Conservation (phyloP, 2,888 invertebrate genomes). For the Luperina nickerlii region DNA sequence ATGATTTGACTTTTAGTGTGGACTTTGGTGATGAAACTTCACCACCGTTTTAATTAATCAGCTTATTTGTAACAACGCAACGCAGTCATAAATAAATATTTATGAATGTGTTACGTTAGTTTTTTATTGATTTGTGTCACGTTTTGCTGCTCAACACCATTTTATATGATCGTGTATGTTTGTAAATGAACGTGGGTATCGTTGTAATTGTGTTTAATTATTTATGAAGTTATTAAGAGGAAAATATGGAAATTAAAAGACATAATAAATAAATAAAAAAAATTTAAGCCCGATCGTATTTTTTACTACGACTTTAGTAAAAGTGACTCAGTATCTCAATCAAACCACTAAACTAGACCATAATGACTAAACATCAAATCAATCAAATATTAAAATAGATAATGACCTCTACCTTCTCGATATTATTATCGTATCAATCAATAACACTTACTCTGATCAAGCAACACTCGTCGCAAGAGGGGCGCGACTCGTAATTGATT, state of each 20-base stretch:
- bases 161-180: neutral
- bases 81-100: neutral
- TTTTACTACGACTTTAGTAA: neutral
- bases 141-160: slow-evolving; percentile 16
- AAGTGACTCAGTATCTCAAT: neutral
- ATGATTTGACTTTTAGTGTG: neutral
- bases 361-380: neutral
- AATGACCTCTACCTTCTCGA: neutral
- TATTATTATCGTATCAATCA: slow-evolving; percentile 42
- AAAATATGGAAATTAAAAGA: neutral
- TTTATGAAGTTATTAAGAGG: neutral
- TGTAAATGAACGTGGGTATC: neutral
- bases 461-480: slow-evolving; percentile 35
- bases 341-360: neutral
- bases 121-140: slow-evolving; percentile 20
- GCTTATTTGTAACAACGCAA: neutral
- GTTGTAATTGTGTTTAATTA: neutral
- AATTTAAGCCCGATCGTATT: neutral
- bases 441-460: slow-evolving; percentile 41
- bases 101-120: slow-evolving; percentile 29
- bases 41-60: neutral
- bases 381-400: slow-evolving; percentile 41
- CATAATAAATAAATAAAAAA: neutral
- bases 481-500: slow-evolving; percentile 46
- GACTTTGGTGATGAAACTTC: neutral